Conservation (phyloP, 37 sponge, comb jelly and placozoan species). For the Geodia barretti region DNA sequence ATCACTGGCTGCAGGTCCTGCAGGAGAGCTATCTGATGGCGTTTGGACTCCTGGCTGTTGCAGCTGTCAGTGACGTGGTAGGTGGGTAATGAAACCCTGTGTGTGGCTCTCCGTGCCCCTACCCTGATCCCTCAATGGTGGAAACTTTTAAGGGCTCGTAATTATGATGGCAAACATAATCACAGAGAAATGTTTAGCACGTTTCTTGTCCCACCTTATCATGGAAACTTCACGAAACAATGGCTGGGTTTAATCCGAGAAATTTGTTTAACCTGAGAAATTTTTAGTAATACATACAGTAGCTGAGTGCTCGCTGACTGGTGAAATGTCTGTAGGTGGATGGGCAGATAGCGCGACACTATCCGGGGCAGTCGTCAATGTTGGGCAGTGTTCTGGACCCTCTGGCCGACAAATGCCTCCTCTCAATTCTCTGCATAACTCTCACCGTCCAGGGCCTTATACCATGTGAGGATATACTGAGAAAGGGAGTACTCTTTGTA, state of each 20-base stretch:
- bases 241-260: background rate
- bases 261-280: background rate
- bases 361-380: conserved; percentile 67
- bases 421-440: conserved; percentile 54
- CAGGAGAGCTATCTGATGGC: conserved; percentile 46
- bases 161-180: no score
- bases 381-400: conserved; percentile 87
- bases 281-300: background rate
- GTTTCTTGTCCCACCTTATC: no score
- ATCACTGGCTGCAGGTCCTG: no score
- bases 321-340: conserved; percentile 68
- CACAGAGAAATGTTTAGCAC: no score
- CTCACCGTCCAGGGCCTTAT: conserved; percentile 61
- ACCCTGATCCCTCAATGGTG: no score
- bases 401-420: conserved; percentile 85
- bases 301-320: background rate
- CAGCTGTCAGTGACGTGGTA: conserved; percentile 77
- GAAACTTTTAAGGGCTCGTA: no score
- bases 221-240: no score
- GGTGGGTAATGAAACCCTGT: background rate
- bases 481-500: background rate
- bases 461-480: conserved; percentile 55
- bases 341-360: conserved; percentile 84
- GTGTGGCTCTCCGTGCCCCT: background rate
- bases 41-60: conserved; percentile 57